Conservation (phyloP, 2,888 invertebrate species). For the Peribatodes rhomboidaria region DNA sequence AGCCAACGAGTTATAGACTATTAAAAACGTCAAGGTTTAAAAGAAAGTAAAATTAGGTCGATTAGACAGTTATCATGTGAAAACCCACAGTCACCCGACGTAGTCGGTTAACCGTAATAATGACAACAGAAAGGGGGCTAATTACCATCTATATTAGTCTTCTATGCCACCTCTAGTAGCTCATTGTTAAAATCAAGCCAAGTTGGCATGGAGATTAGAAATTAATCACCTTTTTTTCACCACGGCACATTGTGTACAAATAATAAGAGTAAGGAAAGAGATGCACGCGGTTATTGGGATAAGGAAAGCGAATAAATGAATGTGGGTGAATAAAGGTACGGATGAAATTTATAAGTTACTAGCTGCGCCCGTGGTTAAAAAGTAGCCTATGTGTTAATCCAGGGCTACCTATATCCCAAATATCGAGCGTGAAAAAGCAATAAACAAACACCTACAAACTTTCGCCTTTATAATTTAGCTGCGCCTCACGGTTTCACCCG, state of each 20-base stretch:
- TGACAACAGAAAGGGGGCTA: constrained; percentile 32
- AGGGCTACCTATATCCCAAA: too few species aligned
- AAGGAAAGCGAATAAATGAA: too few species aligned
- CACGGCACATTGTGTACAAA: background rate
- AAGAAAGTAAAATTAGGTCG: constrained; percentile 30
- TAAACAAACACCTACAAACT: too few species aligned
- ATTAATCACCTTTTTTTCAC: background rate
- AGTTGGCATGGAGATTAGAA: background rate
- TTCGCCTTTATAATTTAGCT: too few species aligned
- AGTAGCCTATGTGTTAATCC: too few species aligned
- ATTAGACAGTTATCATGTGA: constrained; percentile 26
- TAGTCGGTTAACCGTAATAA: constrained; percentile 33
- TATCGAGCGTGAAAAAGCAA: too few species aligned
- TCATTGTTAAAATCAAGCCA: constrained; percentile 17
- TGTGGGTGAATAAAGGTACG: too few species aligned
- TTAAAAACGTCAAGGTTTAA: background rate
- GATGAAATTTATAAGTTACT: too few species aligned
- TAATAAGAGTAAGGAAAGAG: background rate
- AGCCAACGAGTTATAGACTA: too few species aligned
- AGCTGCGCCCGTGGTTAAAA: too few species aligned
- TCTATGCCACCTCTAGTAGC: constrained; percentile 8
- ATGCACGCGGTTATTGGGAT: too few species aligned
- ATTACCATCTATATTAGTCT: constrained; percentile 30
- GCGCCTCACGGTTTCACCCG: too few species aligned
- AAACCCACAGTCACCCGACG: constrained; percentile 18